phyloP scores from a whole-genome alignment of 2,113 vertebrate species.

The Butorides virescens region DNA sequence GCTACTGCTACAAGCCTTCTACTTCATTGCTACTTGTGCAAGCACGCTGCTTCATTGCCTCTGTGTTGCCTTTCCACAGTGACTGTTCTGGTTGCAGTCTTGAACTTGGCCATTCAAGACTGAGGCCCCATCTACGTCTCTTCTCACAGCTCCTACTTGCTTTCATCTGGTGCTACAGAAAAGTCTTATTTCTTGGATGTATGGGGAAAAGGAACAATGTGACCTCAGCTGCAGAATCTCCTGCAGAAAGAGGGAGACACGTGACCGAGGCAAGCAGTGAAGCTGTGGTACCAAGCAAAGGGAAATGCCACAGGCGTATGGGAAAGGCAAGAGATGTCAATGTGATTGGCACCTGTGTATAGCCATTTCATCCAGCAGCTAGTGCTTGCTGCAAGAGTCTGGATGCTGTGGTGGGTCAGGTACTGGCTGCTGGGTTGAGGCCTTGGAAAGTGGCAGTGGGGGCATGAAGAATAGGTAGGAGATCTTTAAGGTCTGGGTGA shows the following conservation, averaged over 20 bases:
- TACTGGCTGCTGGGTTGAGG: neutral
- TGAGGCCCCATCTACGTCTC: neutral
- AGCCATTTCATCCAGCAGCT: neutral
- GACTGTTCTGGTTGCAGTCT: neutral
- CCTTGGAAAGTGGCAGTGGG: neutral
- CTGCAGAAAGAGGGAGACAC: neutral
- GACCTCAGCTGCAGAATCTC: neutral
- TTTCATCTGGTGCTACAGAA: neutral
- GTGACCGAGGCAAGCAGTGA: rapidly evolving
- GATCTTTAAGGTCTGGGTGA: neutral
- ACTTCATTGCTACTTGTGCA: neutral
- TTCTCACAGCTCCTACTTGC: neutral
- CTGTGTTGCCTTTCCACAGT: neutral
- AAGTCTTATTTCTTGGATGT: neutral
- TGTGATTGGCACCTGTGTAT: neutral
- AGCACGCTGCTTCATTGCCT: neutral
- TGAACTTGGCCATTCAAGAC: neutral
- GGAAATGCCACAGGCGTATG: neutral
- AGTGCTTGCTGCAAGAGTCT: neutral
- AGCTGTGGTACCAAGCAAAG: neutral
- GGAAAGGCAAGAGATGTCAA: neutral
- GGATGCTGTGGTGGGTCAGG: neutral
- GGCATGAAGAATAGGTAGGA: neutral
- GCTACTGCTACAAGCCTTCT: neutral
- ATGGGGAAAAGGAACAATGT: neutral